Percentiles rank a stretch among this genome's conserved stretches.
Conservation (phyloP, 2,113 vertebrate genomes). For the Hemichromis elongatus region DNA sequence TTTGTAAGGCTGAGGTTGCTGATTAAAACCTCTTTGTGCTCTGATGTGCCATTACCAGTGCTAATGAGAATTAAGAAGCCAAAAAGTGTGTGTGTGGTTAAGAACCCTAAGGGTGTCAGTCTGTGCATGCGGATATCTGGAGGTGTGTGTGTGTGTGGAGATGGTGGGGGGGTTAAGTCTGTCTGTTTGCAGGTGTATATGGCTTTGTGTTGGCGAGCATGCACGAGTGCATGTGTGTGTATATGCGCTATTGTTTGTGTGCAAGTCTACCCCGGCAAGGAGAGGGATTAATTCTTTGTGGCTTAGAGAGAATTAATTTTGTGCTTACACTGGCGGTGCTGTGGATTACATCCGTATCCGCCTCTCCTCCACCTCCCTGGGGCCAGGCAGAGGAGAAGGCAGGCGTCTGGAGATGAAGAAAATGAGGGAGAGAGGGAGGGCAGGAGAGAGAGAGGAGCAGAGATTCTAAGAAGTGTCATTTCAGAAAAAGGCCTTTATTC, state of each 20-base stretch:
- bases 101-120: conserved; percentile 56
- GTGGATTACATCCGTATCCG: conserved; percentile 77
- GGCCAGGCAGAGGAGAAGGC: conserved; percentile 52
- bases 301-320: conserved; percentile 80
- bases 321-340: conserved; percentile 74
- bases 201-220: conserved; percentile 1
- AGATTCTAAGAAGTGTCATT: conserved; percentile 56
- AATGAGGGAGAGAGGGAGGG: conserved; percentile 25
- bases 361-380: conserved; percentile 58
- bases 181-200: conserved; percentile 11
- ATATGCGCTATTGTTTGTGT: conserved; percentile 49
- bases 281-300: conserved; percentile 79
- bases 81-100: conserved; percentile 56
- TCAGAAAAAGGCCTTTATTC: conserved; percentile 59
- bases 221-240: neutral
- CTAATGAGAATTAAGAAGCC: conserved; percentile 77
- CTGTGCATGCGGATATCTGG: conserved; percentile 26
- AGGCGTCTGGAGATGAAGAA: conserved; percentile 58
- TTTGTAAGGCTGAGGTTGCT: conserved; percentile 62
- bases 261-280: conserved; percentile 52
- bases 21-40: conserved; percentile 76
- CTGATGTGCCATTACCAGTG: conserved; percentile 75
- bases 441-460: neutral
- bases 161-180: conserved; percentile 2
- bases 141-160: neutral